Evolutionary conservation across 2,888 invertebrate genomes (phyloP), one percentile per base, ranked within the genome.

Genomic region (Aleiodes testaceus): DNA sequence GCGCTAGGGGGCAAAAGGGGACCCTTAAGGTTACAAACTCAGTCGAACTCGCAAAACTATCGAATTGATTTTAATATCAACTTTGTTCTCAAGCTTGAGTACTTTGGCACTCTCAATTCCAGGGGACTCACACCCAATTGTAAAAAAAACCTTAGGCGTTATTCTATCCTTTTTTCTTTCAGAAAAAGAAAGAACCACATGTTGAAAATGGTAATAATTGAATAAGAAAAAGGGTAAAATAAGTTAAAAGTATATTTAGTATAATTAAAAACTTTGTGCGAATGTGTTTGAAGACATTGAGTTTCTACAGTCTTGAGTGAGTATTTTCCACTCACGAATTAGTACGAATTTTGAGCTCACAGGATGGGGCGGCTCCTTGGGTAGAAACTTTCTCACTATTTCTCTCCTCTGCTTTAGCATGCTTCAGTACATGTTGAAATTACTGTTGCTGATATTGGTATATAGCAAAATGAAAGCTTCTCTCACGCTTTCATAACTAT

Each of bases 1-100:
- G 75, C 75, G 77, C 75, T 76, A 70, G 66, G 73, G 69, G 66
- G 69, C 59, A 63, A 70, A 71, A 66, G 72, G 66, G 65, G 70
- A 6, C 73, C 76, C 68, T 82, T 79, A 81, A 83, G 82, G 80
- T 81, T 81, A 81, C 81, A 82, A 85, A 85, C 84, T 85, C 82
- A 76, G 78, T 77, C 74, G 76, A 83, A 84, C 81, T 83, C 79
- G 77, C 74, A 77, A 79, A 82, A 81, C 84, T 82, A 82, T 84
- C 81, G 82, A 82, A 85, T 85, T 85, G 84, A 86, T 85, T 86
- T 85, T 86, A 86, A 86, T 86, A 86, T 85, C 84, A 85, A 85
- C 84, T 84, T 83, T 84, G 79, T 82, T 84, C 81, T 77, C 75
- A 65, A 79, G 77, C 80, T 80, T 73, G 66, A 70, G 74, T 69